Evolutionary conservation across 2,888 invertebrate species (phyloP).

Genomic region (Hydraecia micacea): DNA sequence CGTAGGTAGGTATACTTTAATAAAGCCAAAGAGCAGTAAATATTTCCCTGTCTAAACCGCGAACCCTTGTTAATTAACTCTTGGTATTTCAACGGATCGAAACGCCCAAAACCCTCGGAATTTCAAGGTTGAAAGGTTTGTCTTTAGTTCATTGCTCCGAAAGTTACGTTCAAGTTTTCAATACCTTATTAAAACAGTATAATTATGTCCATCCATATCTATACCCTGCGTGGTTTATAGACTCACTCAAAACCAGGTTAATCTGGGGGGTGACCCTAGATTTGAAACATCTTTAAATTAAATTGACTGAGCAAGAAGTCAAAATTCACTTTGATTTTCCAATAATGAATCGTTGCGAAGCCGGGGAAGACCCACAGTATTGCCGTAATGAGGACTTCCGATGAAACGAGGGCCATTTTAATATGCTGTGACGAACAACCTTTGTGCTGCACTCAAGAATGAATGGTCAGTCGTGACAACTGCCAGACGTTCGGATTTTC

Average conservation of each 20-base stretch:
- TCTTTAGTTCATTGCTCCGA: neutral
- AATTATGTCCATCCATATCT: too few relatives aligned
- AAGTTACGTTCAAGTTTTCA: neutral
- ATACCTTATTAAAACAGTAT: neutral
- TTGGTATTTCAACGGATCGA: neutral
- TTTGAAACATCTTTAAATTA: neutral
- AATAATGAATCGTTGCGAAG: conserved; percentile 31
- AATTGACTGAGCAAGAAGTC: neutral
- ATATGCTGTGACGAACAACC: conserved; percentile 29
- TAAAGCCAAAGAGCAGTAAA: neutral
- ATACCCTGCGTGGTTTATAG: neutral
- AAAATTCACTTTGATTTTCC: conserved; percentile 20
- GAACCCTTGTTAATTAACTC: neutral
- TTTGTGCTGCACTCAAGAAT: conserved; percentile 23
- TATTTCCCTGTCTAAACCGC: neutral
- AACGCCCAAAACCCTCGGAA: neutral
- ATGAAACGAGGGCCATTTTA: conserved; percentile 10
- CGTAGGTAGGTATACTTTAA: too few relatives aligned
- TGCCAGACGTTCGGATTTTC: conserved; percentile 23
- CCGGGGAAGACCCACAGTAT: conserved; percentile 57
- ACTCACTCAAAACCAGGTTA: neutral
- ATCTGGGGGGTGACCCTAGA: neutral
- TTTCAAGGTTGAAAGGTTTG: neutral
- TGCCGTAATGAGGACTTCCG: conserved; percentile 25
- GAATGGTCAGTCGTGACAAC: neutral